Evolutionary conservation across 2,797 vertebrate genomes (phyloP).

Genomic region (Sarcophilus harrisii): DNA sequence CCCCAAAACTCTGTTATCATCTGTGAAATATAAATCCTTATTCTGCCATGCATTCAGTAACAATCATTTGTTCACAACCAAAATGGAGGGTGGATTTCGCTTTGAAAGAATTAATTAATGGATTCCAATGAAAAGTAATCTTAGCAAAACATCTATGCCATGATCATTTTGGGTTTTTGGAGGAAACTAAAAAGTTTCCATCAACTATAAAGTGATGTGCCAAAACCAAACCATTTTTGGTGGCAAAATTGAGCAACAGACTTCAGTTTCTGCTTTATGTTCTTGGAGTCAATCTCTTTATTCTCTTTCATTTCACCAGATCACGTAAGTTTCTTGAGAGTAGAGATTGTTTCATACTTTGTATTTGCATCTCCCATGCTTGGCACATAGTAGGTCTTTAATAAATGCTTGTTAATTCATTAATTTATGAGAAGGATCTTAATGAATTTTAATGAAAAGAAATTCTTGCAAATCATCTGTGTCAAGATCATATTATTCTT

Average conservation of each 20-base stretch:
- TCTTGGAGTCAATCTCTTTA: slow-evolving; percentile 43
- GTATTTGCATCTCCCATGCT: background rate
- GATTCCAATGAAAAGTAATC: background rate
- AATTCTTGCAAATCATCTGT: background rate
- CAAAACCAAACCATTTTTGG: background rate
- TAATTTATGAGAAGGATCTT: background rate
- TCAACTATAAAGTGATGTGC: background rate
- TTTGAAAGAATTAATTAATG: background rate
- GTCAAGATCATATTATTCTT: background rate
- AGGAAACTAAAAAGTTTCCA: too few relatives aligned
- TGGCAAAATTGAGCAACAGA: background rate
- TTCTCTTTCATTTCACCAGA: background rate
- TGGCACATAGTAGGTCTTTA: background rate
- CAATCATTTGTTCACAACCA: background rate
- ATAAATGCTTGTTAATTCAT: too few relatives aligned
- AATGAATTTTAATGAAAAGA: background rate
- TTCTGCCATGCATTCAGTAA: background rate
- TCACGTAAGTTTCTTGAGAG: background rate
- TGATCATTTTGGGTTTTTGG: background rate
- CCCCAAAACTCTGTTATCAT: background rate
- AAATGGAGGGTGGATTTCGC: background rate
- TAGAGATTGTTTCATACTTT: background rate
- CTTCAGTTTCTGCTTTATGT: background rate
- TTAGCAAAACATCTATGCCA: background rate
- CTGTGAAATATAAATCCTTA: background rate